Base-by-base conservation (phyloP, 2,888 invertebrate genomes). In the Zeuzera pyrina region DNA sequence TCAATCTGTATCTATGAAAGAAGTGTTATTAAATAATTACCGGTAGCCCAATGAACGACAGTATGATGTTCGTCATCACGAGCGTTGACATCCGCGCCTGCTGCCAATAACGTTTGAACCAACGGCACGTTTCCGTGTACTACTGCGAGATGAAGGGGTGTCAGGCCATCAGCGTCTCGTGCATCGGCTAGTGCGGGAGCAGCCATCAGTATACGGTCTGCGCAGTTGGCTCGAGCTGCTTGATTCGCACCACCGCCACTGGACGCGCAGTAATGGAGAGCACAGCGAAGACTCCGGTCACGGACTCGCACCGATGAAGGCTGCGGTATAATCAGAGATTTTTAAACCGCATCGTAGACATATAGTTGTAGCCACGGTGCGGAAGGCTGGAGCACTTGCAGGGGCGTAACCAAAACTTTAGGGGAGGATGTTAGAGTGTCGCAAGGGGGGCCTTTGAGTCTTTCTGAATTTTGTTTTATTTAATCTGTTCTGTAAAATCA, bases 21-120 rank as follows among this genome's bases (percentile, higher is more conserved):
- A n/a, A n/a, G n/a, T n/a, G n/a, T n/a, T n/a, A n/a, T 3, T 7
- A 21, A 39, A 42, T 33, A 54, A 78, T 78, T 67, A 97, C 97
- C 98, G 44, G 97, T 96, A 11, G 98, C 97, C 98, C 98, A 99
- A 70, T 99, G 98, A 6, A 98, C 92, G 27, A 95, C 93, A 2
- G 97, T 95, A 68, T 98, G 98, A 38, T 93, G 92, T 65, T 98
- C 98, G 54, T 93, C 90, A 71, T 99, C 98, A 45, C 93, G 87
- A 27, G 94, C 92, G 68, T 93, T 91, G 43, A 97, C 90, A 59
- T 97, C 92, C 5, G 97, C 97, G 23, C 94, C 93, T 48, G 92
- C 91, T 24, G 94, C 91, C 31, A 97, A 83, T 34, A 98, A 86
- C 38, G 94, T 91, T 51, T 93, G 92, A 40, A 96, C 92, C 46